These are phyloP conservation scores for Orchestes rusci DNA, from an alignment of 2,888 invertebrate genomes.

Conservation along the genomic window DNA sequence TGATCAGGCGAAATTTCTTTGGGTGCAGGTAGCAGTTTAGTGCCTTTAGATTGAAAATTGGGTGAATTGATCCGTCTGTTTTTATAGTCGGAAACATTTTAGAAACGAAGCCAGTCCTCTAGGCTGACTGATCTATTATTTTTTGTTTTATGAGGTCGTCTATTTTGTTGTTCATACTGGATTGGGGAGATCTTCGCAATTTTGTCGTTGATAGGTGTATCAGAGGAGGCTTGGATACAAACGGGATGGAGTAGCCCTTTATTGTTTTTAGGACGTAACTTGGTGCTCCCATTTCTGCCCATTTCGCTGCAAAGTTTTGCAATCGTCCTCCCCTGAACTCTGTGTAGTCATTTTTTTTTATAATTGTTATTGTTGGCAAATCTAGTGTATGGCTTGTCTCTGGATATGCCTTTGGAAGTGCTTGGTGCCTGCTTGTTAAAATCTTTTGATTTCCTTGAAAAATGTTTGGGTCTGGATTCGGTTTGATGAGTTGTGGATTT, in stretches of 20 bases:
- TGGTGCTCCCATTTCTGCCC: constrained; percentile 11
- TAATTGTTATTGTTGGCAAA: no score
- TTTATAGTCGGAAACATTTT: constrained; percentile 16
- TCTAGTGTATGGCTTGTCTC: no score
- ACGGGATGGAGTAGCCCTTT: constrained; percentile 16
- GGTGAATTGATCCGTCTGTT: constrained; percentile 5
- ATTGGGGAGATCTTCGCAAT: not conserved
- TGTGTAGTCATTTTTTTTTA: no score
- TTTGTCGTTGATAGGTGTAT: constrained; percentile 6
- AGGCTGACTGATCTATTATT: not conserved
- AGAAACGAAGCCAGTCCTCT: constrained; percentile 11
- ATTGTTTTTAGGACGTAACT: constrained; percentile 10
- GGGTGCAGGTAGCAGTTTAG: constrained; percentile 6
- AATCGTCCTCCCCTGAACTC: no score
- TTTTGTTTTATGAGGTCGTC: no score
- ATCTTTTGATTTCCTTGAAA: no score
- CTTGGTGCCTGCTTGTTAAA: no score
- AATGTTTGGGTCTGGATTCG: no score
- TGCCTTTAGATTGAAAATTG: constrained; percentile 13
- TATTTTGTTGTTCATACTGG: not conserved
- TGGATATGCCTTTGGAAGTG: no score
- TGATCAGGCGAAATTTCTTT: constrained; percentile 1
- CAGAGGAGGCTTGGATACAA: constrained; percentile 12
- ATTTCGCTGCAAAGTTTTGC: not conserved
- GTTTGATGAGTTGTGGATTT: no score